Evolutionary conservation across 2,888 invertebrate genomes (phyloP).

Genomic region (Trichacis sp.): DNA sequence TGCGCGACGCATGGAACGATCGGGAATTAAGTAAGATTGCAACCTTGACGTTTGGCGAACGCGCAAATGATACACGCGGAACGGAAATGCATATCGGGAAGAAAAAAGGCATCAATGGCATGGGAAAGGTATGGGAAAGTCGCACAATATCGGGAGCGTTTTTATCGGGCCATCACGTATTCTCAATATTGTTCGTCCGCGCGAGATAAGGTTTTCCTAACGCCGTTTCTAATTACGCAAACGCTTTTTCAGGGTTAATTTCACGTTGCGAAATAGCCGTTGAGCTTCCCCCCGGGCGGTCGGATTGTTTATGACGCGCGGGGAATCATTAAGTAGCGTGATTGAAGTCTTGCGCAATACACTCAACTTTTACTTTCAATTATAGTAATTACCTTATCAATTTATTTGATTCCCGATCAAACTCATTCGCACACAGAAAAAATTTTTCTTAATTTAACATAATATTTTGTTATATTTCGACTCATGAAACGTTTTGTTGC

Average conservation of each 20-base stretch:
- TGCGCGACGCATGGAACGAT: not conserved
- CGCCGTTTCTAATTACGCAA: not conserved
- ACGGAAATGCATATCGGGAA: constrained; percentile 26
- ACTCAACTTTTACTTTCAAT: not conserved
- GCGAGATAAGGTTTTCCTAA: not conserved
- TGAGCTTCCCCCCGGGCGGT: no score
- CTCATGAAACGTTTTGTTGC: no score
- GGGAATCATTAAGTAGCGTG: not conserved
- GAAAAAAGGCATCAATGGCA: constrained; percentile 25
- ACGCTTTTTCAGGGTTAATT: not conserved
- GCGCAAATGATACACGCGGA: constrained; percentile 21
- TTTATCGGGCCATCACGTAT: constrained; percentile 2
- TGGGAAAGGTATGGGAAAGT: constrained; percentile 29
- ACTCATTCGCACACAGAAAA: no score
- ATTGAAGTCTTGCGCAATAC: not conserved
- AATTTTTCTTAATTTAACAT: no score
- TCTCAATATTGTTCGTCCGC: not conserved
- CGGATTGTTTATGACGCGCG: not conserved
- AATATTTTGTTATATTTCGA: no score
- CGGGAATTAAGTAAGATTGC: not conserved
- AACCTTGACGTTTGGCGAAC: constrained; percentile 28
- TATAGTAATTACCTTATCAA: not conserved
- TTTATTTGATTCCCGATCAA: not conserved
- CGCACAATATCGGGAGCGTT: constrained; percentile 16
- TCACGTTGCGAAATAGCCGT: not conserved